Percentiles rank a stretch among this genome's conserved stretches.
These are phyloP conservation scores for Drosophila virilis DNA, from an alignment of 1,140 invertebrate genomes.

Conservation along the genomic window DNA sequence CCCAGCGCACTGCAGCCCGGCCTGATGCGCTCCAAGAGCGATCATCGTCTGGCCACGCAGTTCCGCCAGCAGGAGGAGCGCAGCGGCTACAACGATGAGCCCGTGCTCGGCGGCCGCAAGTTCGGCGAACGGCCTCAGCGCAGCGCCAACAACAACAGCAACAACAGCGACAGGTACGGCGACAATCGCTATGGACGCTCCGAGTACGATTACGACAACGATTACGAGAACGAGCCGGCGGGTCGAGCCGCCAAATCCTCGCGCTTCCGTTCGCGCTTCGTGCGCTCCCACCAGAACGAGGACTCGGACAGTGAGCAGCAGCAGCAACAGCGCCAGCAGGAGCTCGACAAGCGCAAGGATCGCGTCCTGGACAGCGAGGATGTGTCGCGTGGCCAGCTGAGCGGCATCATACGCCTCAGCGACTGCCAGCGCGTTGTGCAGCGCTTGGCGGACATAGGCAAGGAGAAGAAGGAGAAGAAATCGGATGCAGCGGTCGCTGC, in stretches of 20 bases:
- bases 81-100: constrained; percentile 86
- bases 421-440: constrained; percentile 95
- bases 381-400: constrained; percentile 93
- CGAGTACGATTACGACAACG: constrained; percentile 88
- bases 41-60: constrained; percentile 95
- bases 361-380: constrained; percentile 95
- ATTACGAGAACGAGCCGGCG: constrained; percentile 86
- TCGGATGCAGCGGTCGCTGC: constrained; percentile 83
- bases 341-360: constrained; percentile 89
- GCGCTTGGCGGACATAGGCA: constrained; percentile 92
- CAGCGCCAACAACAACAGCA: constrained; percentile 71
- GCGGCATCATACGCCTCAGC: constrained; percentile 94
- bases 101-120: constrained; percentile 88
- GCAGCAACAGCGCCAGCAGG: constrained; percentile 85
- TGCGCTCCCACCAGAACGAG: constrained; percentile 87
- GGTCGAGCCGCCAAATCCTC: constrained; percentile 85
- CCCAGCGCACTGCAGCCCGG: constrained; percentile 87
- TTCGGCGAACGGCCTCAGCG: constrained; percentile 88
- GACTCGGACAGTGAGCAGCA: constrained; percentile 88
- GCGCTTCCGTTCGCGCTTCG: constrained; percentile 90
- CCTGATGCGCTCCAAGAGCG: constrained; percentile 96
- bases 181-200: constrained; percentile 86
- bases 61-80: constrained; percentile 94
- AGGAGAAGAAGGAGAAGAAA: constrained; percentile 90
- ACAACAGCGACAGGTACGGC: constrained; percentile 84